A percentile compares a stretch with the other conserved stretches of the same genome.
These are phyloP conservation scores for Strigops habroptila DNA, from an alignment of 2,113 vertebrate genomes.

Conservation along the genomic window DNA sequence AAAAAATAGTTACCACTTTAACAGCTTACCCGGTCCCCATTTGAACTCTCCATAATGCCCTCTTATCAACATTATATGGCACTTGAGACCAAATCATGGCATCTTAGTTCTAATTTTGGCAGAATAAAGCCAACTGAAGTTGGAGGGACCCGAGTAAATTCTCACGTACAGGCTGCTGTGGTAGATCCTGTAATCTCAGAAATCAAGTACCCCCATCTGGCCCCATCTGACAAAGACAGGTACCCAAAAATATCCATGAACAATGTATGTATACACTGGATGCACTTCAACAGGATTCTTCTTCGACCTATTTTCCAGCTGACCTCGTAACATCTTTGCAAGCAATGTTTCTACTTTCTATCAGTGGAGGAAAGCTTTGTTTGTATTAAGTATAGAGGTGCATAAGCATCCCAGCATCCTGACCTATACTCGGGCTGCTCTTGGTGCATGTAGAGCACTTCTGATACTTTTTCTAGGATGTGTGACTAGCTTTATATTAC, in stretches of 20 bases:
- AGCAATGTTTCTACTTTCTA: not conserved
- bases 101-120: not conserved
- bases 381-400: not conserved
- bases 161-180: not conserved
- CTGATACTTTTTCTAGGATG: not conserved
- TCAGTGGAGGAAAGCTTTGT: not conserved
- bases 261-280: rapidly evolving
- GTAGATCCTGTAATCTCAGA: not conserved
- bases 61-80: not conserved
- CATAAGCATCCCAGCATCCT: not conserved
- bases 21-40: rapidly evolving
- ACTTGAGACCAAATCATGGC: not conserved
- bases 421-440: not conserved
- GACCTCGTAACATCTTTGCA: not conserved
- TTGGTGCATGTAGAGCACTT: not conserved
- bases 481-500: not conserved
- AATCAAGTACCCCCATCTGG: not conserved
- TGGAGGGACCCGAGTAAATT: not conserved
- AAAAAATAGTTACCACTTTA: not conserved
- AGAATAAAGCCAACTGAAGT: not conserved
- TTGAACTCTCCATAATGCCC: not conserved
- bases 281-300: not conserved
- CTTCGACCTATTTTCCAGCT: not conserved
- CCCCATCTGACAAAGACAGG: not conserved
- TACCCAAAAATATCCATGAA: not conserved